Conservation (phyloP, 1,140 invertebrate species). For the Agraylea sexmaculata region DNA sequence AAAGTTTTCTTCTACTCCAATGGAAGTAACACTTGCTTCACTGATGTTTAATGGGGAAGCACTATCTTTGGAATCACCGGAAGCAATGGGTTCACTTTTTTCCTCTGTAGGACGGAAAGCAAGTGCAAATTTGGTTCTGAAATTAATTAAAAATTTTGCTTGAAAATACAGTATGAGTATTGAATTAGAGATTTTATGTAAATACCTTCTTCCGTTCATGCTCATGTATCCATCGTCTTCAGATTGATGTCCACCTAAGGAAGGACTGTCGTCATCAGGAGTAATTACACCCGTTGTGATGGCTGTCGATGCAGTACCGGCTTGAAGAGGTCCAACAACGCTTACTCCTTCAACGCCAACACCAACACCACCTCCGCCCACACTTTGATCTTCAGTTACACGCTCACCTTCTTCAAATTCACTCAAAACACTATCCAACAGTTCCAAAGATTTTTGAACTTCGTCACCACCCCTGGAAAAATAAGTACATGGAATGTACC, state of each 20-base stretch:
- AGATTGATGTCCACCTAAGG: slow-evolving; percentile 64
- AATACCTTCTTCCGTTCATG: slow-evolving; percentile 65
- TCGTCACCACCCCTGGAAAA: slow-evolving; percentile 62
- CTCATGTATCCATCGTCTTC: slow-evolving; percentile 85
- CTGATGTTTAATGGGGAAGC: slow-evolving; percentile 17
- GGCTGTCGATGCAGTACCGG: slow-evolving; percentile 35
- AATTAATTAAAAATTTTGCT: slow-evolving; percentile 19
- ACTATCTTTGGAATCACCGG: slow-evolving; percentile 29
- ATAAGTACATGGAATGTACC: too few relatives aligned
- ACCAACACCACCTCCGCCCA: slow-evolving; percentile 21
- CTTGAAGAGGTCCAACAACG: slow-evolving; percentile 22
- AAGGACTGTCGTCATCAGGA: slow-evolving; percentile 58
- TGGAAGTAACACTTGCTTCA: slow-evolving; percentile 16
- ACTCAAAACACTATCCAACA: slow-evolving; percentile 74
- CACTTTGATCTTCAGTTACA: slow-evolving; percentile 35
- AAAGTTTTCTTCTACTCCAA: slow-evolving; percentile 26
- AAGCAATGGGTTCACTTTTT: slow-evolving; percentile 43
- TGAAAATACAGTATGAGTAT: background rate
- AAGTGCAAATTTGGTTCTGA: slow-evolving; percentile 53
- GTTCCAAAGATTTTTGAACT: slow-evolving; percentile 70
- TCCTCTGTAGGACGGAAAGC: slow-evolving; percentile 54
- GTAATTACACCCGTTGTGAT: slow-evolving; percentile 34
- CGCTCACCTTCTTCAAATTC: slow-evolving; percentile 65
- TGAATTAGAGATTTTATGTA: background rate
- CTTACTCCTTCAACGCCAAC: slow-evolving; percentile 14